These are phyloP conservation scores for Lathronympha strigana DNA, from an alignment of 2,888 invertebrate genomes.

Conservation along the genomic window DNA sequence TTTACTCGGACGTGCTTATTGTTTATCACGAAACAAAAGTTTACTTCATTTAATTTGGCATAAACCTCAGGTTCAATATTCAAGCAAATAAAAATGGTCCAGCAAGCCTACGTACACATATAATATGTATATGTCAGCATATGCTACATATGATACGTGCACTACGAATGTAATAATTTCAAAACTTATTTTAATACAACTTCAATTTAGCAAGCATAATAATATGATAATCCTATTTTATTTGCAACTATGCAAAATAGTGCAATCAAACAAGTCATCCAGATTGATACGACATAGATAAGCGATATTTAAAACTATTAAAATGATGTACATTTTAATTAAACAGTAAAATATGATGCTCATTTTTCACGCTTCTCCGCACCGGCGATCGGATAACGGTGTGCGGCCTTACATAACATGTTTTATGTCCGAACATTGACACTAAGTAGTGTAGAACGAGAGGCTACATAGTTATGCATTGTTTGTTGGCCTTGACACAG, in stretches of 20 bases:
- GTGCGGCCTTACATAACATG: slow-evolving; percentile 39
- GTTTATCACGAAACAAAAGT: too few relatives aligned
- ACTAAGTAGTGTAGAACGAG: slow-evolving; percentile 59
- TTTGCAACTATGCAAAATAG: background rate
- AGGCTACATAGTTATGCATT: slow-evolving; percentile 63
- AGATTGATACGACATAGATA: background rate
- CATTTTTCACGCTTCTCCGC: slow-evolving; percentile 26
- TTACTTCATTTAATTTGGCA: too few relatives aligned
- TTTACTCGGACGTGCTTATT: too few relatives aligned
- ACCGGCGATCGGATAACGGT: slow-evolving; percentile 39
- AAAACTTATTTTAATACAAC: too few relatives aligned
- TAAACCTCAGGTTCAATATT: too few relatives aligned
- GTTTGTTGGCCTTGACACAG: slow-evolving; percentile 75
- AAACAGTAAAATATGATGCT: slow-evolving; percentile 16
- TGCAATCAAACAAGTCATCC: background rate
- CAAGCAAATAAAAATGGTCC: too few relatives aligned
- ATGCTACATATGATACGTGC: too few relatives aligned
- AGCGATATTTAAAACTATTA: background rate
- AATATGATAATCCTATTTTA: background rate
- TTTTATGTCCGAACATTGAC: slow-evolving; percentile 51
- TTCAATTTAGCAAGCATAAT: background rate
- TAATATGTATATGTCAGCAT: too few relatives aligned
- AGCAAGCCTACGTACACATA: too few relatives aligned
- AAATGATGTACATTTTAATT: slow-evolving; percentile 8
- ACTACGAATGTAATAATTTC: too few relatives aligned